Conservation (phyloP, 2,888 invertebrate species). For the Cremastinae sp. region DNA sequence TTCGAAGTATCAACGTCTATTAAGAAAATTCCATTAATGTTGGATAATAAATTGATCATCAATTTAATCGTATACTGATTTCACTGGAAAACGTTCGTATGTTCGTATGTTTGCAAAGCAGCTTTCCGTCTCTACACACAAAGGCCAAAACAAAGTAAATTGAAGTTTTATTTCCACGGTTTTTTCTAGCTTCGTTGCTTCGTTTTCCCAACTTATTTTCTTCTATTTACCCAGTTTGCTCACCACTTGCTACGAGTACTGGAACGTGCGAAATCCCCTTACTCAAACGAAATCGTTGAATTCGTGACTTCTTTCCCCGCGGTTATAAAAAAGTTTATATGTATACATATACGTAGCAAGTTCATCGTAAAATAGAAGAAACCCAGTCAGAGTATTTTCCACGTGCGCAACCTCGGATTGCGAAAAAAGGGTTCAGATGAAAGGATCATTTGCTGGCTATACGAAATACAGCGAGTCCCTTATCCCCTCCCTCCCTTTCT, state of each 20-base stretch:
- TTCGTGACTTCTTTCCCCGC: neutral
- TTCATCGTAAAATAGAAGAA: slow-evolving; percentile 13
- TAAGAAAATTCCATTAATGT: slow-evolving; percentile 15
- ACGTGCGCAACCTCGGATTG: slow-evolving; percentile 7
- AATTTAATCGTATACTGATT: neutral
- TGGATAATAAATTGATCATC: slow-evolving; percentile 13
- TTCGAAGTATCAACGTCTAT: slow-evolving; percentile 9
- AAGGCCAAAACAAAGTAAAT: neutral
- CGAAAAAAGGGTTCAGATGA: slow-evolving; percentile 27
- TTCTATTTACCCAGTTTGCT: neutral
- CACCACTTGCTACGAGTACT: slow-evolving; percentile 12
- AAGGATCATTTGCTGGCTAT: slow-evolving; percentile 25
- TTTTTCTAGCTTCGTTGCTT: neutral
- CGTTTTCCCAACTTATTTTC: neutral
- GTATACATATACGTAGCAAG: neutral
- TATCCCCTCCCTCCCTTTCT: slow-evolving; percentile 3
- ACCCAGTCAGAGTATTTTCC: slow-evolving; percentile 3
- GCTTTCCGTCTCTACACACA: neutral
- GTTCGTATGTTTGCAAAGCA: neutral
- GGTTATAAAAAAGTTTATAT: slow-evolving; percentile 7
- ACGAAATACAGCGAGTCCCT: neutral
- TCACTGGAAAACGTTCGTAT: neutral
- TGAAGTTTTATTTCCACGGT: neutral
- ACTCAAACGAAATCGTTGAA: slow-evolving; percentile 20
- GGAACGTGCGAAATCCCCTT: slow-evolving; percentile 21